phyloP scores from a whole-genome alignment of 2,113 vertebrate genomes.

The Stomatorhinus ivindoensis region DNA sequence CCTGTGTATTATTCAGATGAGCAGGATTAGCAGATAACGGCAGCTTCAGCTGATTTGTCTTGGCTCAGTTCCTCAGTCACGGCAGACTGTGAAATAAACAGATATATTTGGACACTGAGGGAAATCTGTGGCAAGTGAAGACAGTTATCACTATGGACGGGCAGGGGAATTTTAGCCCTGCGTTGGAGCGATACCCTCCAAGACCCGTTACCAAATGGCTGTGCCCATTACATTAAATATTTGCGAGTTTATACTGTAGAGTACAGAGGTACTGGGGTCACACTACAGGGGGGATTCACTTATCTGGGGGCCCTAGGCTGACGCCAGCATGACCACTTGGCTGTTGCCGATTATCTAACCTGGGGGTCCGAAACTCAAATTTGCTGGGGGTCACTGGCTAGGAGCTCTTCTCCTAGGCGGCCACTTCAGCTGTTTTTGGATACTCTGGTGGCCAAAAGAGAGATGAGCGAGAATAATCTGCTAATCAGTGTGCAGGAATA shows the following conservation, averaged over 20 bases:
- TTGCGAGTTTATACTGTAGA: neutral
- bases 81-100: neutral
- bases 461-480: neutral
- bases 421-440: neutral
- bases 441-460: too few species aligned
- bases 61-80: neutral
- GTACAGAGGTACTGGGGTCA: neutral
- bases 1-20: neutral
- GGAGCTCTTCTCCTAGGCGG: neutral
- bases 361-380: neutral
- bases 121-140: neutral
- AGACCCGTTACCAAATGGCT: neutral
- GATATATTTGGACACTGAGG: neutral
- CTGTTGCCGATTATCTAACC: neutral
- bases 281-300: neutral
- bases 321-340: neutral
- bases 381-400: neutral
- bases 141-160: neutral
- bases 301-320: neutral
- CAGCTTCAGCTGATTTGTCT: neutral
- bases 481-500: neutral
- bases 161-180: neutral
- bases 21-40: neutral
- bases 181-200: neutral
- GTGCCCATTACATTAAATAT: neutral